A percentile compares a stretch with the other conserved stretches of the same genome.
Conservation (phyloP, 2,113 vertebrate species). For the rabbit (Oryctolagus cuniculus) region DNA sequence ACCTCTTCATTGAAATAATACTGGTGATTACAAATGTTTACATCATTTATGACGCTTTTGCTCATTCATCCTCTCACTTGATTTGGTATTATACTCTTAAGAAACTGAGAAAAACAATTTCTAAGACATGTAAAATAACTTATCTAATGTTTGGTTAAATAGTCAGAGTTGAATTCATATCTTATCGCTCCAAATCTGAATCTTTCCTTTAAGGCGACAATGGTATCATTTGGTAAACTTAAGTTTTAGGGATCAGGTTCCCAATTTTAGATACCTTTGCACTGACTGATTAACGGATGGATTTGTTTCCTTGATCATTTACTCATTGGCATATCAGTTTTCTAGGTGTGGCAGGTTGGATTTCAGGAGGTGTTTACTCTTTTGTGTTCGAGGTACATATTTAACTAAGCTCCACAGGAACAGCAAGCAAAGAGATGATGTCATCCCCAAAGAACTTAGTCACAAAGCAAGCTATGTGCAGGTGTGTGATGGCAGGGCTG, state of each 20-base stretch:
- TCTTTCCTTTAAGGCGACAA: not conserved
- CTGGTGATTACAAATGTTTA: slow-evolving; percentile 40
- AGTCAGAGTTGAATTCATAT: not conserved
- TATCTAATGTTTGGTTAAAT: not conserved
- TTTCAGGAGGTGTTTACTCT: not conserved
- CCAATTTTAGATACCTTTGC: not conserved
- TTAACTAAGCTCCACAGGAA: not conserved
- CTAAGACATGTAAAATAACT: slow-evolving; percentile 18
- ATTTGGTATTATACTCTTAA: slow-evolving; percentile 36
- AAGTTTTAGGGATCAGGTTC: not conserved
- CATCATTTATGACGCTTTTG: slow-evolving; percentile 11
- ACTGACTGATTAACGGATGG: not conserved
- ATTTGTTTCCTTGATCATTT: slow-evolving; percentile 31
- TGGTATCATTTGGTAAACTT: not conserved
- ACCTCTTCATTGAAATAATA: slow-evolving; percentile 47
- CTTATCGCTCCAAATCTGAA: not conserved
- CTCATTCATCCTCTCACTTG: slow-evolving; percentile 37
- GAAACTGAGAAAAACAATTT: slow-evolving; percentile 6
- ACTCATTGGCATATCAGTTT: not conserved
- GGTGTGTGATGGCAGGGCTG: not conserved
- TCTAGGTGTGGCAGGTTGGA: not conserved
- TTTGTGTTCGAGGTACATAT: not conserved
- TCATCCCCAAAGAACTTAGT: not conserved
- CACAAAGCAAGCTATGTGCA: not conserved
- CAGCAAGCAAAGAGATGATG: not conserved